phyloP scores from a whole-genome alignment of 2,888 invertebrate genomes.

The Rhamnusium bicolor region DNA sequence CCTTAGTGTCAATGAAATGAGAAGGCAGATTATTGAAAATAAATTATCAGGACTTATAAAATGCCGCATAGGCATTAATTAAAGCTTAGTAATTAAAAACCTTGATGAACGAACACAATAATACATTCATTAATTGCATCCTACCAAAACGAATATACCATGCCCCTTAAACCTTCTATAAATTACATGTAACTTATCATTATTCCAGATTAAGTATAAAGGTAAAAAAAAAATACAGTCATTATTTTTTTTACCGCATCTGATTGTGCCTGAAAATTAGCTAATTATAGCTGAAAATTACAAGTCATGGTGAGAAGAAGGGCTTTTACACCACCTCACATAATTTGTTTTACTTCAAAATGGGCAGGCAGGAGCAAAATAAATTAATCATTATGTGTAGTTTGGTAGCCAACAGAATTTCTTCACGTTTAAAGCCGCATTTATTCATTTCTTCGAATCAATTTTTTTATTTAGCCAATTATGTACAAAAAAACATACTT shows the following conservation, averaged over 20 bases:
- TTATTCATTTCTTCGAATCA: conserved; percentile 13
- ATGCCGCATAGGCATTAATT: background rate
- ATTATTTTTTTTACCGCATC: conserved; percentile 45
- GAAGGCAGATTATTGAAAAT: too few relatives aligned
- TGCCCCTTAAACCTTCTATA: conserved; percentile 5
- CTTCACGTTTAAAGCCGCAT: conserved; percentile 9
- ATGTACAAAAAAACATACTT: background rate
- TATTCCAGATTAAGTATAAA: conserved; percentile 28
- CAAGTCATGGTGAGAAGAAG: conserved; percentile 53
- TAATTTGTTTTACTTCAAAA: conserved; percentile 53
- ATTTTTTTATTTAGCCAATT: conserved; percentile 10
- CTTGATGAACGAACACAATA: conserved; percentile 6
- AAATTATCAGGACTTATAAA: background rate
- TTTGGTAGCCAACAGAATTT: conserved; percentile 39
- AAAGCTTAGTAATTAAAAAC: conserved; percentile 1
- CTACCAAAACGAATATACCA: conserved; percentile 1
- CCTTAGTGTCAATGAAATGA: too few relatives aligned
- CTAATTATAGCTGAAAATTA: conserved; percentile 54
- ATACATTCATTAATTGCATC: conserved; percentile 24
- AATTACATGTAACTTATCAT: conserved; percentile 29
- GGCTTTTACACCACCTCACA: conserved; percentile 46
- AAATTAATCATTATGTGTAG: conserved; percentile 50
- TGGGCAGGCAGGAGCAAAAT: conserved; percentile 36
- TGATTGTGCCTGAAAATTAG: conserved; percentile 54
- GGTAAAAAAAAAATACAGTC: conserved; percentile 34